Conservation (phyloP, 2,888 invertebrate species). For the Drosophila formosana region DNA sequence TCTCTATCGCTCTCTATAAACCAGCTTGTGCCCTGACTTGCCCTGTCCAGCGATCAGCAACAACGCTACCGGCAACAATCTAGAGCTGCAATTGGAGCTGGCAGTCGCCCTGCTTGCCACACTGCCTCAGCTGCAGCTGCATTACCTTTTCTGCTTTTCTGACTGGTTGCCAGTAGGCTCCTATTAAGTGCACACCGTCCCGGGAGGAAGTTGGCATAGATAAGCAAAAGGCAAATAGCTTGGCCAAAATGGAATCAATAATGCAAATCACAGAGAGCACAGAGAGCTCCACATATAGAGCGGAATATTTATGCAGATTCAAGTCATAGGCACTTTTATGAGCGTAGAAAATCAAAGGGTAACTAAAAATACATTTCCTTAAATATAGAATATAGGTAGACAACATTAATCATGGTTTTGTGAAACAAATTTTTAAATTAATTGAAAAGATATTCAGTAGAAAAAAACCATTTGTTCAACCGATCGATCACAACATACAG, state of each 20-base stretch:
- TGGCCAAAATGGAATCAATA: constrained; percentile 33
- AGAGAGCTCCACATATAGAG: background rate
- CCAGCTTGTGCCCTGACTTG: background rate
- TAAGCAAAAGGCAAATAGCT: constrained; percentile 67
- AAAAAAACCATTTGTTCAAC: too few relatives aligned
- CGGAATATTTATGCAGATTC: background rate
- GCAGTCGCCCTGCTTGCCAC: constrained; percentile 19
- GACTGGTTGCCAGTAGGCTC: constrained; percentile 9
- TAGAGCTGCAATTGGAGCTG: constrained; percentile 48
- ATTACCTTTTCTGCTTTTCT: constrained; percentile 3
- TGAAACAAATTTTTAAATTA: background rate
- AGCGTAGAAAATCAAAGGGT: background rate
- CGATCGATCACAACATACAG: too few relatives aligned
- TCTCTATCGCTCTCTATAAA: constrained; percentile 22
- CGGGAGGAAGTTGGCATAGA: constrained; percentile 67
- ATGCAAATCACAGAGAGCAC: constrained; percentile 17
- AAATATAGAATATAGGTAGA: background rate
- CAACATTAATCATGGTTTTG: background rate
- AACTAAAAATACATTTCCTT: background rate
- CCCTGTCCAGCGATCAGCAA: constrained; percentile 54
- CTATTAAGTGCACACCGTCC: constrained; percentile 58
- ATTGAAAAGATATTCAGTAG: too few relatives aligned
- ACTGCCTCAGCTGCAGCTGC: constrained; percentile 52
- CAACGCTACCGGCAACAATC: constrained; percentile 74
- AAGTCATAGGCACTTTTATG: background rate